A percentile compares a stretch with the other conserved stretches of the same genome.
Evolutionary conservation across 2,797 vertebrate species (phyloP).

Genomic region (Heteromormyrus szaboi): DNA sequence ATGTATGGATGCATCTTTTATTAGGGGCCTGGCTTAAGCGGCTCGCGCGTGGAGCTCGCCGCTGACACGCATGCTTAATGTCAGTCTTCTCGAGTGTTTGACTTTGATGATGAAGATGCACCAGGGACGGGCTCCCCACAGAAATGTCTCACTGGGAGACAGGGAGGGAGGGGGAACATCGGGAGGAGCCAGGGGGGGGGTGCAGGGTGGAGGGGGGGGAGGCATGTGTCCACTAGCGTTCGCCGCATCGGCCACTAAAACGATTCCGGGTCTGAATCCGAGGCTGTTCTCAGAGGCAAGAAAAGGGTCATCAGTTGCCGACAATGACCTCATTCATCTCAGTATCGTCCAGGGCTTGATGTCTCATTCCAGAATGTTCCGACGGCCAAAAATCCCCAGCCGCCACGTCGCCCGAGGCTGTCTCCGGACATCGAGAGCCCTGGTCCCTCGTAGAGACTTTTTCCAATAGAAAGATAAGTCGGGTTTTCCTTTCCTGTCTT

Average conservation of each 20-base stretch:
- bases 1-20: constrained; percentile 75
- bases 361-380: constrained; percentile 39
- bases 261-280: background rate
- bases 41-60: constrained; percentile 53
- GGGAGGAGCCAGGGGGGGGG: constrained; percentile 2
- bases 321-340: constrained; percentile 43
- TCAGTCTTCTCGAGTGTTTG: constrained; percentile 36
- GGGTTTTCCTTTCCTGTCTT: constrained; percentile 33
- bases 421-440: constrained; percentile 32
- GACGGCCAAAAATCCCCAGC: constrained; percentile 36
- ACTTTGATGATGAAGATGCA: constrained; percentile 37
- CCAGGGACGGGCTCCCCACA: background rate
- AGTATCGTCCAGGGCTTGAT: constrained; percentile 35
- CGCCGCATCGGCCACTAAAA: background rate
- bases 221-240: background rate
- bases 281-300: constrained; percentile 28
- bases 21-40: constrained; percentile 68
- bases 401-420: constrained; percentile 23
- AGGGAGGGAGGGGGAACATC: background rate
- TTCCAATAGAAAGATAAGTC: constrained; percentile 50
- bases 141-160: background rate
- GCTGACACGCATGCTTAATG: constrained; percentile 35
- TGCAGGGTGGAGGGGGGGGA: constrained; percentile 24
- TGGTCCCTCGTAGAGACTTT: constrained; percentile 29
- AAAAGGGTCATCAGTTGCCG: constrained; percentile 38